These are phyloP conservation scores for Papilio glaucus DNA, from an alignment of 1,140 invertebrate genomes.

Conservation along the genomic window DNA sequence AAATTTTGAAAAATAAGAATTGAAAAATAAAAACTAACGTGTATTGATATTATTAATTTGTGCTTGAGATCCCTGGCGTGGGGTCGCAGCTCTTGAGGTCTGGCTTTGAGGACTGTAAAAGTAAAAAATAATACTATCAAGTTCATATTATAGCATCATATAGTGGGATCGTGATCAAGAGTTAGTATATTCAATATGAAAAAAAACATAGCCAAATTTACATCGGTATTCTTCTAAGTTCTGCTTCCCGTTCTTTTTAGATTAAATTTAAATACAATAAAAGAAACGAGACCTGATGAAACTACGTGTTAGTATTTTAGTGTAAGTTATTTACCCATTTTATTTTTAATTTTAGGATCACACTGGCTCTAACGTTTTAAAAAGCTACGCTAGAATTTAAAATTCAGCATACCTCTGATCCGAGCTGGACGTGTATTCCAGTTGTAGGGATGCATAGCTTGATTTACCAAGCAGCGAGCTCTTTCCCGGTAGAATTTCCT, in stretches of 20 bases:
- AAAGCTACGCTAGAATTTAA: not conserved
- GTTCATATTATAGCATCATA: not conserved
- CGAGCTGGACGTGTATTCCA: slow-evolving; percentile 74
- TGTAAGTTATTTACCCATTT: too few species aligned
- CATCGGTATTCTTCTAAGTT: not conserved
- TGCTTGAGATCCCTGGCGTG: slow-evolving; percentile 54
- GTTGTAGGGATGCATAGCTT: slow-evolving; percentile 70
- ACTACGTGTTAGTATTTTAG: too few species aligned
- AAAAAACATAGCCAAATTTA: too few species aligned
- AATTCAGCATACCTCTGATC: slow-evolving; percentile 63
- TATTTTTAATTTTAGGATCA: too few species aligned
- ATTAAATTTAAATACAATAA: too few species aligned
- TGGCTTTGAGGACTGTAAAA: slow-evolving; percentile 64
- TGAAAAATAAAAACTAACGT: slow-evolving; percentile 31
- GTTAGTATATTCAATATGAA: too few species aligned
- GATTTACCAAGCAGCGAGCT: slow-evolving; percentile 61
- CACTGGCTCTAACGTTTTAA: too few species aligned
- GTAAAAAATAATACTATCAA: not conserved
- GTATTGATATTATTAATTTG: slow-evolving; percentile 49
- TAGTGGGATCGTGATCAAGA: too few species aligned
- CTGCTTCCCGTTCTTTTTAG: too few species aligned
- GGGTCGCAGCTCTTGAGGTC: slow-evolving; percentile 59
- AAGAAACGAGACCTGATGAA: too few species aligned
- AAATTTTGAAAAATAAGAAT: slow-evolving; percentile 27
- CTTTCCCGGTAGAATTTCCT: slow-evolving; percentile 70